A percentile compares a stretch with the other conserved stretches of the same genome.
Conservation (phyloP, 2,113 vertebrate genomes). For the Ctenomys sociabilis region DNA sequence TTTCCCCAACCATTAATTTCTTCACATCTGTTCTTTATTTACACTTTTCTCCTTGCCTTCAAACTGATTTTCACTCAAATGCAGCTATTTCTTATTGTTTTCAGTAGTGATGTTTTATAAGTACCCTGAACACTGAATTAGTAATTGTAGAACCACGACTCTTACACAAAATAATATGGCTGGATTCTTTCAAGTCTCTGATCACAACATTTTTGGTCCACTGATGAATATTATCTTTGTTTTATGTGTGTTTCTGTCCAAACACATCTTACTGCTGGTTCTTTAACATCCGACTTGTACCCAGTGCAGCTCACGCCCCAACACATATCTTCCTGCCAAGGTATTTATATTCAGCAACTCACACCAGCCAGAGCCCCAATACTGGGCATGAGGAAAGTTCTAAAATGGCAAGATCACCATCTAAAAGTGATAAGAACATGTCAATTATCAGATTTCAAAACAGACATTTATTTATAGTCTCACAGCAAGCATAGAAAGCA, state of each 20-base stretch:
- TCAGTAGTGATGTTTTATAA: not conserved
- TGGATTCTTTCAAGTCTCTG: not conserved
- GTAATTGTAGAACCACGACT: not conserved
- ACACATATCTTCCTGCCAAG: not conserved
- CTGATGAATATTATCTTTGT: not conserved
- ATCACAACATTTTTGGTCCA: not conserved
- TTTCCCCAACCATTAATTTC: not conserved
- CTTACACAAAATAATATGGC: not conserved
- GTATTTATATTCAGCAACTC: not conserved
- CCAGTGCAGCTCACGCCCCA: not conserved
- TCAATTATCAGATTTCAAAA: not conserved
- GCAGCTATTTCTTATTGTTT: not conserved
- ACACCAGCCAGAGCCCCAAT: not conserved
- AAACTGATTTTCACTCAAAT: not conserved
- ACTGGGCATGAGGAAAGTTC: not conserved
- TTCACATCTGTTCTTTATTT: not conserved
- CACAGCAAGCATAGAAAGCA: not conserved
- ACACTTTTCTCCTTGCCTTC: not conserved
- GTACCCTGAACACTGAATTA: not conserved
- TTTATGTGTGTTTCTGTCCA: not conserved
- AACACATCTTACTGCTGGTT: not conserved
- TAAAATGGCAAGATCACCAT: not conserved
- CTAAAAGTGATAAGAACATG: not conserved
- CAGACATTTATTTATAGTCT: not conserved
- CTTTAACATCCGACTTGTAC: not conserved